These are phyloP conservation scores for Sceloporus tristichus DNA, from an alignment of 2,113 vertebrate genomes.

Conservation along the genomic window DNA sequence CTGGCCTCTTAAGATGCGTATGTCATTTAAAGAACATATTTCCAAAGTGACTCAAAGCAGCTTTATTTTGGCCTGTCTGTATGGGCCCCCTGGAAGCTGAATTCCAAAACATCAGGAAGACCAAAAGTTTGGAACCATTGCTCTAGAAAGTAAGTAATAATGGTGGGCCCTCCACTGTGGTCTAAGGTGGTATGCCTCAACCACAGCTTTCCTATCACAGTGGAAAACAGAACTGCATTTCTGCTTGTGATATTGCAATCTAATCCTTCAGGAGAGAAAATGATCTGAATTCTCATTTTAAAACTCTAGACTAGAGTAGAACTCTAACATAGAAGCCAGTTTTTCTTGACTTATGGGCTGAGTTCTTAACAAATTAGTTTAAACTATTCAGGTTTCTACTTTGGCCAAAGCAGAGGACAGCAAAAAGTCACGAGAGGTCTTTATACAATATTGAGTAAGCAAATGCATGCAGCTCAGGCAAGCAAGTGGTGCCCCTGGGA, in stretches of 20 bases:
- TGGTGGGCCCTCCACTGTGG: no score
- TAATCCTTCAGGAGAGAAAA: conserved; percentile 53
- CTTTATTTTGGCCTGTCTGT: no score
- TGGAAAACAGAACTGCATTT: conserved; percentile 31
- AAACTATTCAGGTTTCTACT: not conserved
- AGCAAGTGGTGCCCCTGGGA: not conserved
- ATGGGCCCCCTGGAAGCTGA: no score
- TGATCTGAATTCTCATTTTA: conserved; percentile 35
- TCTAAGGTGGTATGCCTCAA: not conserved
- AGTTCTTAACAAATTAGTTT: not conserved
- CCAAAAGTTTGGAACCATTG: no score
- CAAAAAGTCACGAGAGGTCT: no score
- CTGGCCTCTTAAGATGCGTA: no score
- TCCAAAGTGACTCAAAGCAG: no score
- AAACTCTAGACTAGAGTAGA: not conserved
- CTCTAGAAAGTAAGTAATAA: no score
- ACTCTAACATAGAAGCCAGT: not conserved
- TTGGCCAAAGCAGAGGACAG: not conserved
- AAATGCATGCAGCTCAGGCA: not conserved
- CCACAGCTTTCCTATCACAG: not conserved
- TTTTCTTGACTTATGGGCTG: not conserved
- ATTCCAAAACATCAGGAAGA: no score
- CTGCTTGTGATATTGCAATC: conserved; percentile 58
- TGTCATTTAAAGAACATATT: no score
- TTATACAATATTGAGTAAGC: not conserved